These are phyloP conservation scores for Ptychodera flava DNA, from an alignment of 35 echinoderm and acorn worm genomes.

Conservation along the genomic window DNA sequence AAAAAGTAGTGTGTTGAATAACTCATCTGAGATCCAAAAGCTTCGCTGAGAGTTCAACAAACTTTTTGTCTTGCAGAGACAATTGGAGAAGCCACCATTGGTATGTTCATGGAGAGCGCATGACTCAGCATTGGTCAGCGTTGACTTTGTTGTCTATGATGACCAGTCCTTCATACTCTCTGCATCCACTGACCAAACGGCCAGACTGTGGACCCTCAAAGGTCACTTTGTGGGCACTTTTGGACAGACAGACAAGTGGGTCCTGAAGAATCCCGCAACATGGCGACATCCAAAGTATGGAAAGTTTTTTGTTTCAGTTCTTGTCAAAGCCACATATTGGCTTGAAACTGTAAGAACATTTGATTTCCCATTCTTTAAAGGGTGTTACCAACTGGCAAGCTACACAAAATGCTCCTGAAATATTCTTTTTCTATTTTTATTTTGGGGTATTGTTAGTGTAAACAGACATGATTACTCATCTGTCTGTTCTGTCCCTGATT, in stretches of 20 bases:
- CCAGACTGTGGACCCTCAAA: conserved; percentile 80
- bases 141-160: conserved; percentile 49
- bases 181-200: conserved; percentile 85
- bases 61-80: conserved; percentile 16
- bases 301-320: too few relatives aligned
- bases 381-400: too few relatives aligned
- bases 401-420: too few relatives aligned
- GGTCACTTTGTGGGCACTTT: conserved; percentile 87
- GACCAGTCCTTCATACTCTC: conserved; percentile 71
- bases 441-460: too few relatives aligned
- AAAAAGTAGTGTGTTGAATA: too few relatives aligned
- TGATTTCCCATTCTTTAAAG: background rate
- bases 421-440: too few relatives aligned
- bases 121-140: conserved; percentile 74
- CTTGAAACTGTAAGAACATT: too few relatives aligned
- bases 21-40: too few relatives aligned
- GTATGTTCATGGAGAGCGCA: conserved; percentile 70
- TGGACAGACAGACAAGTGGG: conserved; percentile 81
- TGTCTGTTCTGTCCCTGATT: too few relatives aligned
- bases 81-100: conserved; percentile 40
- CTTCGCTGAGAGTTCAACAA: too few relatives aligned
- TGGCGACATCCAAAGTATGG: conserved; percentile 72
- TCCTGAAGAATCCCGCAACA: conserved; percentile 63
- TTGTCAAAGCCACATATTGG: too few relatives aligned
- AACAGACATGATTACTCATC: too few relatives aligned